Evolutionary conservation across 2,797 vertebrate species (phyloP), one percentile per base, ranked within the genome.

Genomic region (Chaetophractus vellerosus): DNA sequence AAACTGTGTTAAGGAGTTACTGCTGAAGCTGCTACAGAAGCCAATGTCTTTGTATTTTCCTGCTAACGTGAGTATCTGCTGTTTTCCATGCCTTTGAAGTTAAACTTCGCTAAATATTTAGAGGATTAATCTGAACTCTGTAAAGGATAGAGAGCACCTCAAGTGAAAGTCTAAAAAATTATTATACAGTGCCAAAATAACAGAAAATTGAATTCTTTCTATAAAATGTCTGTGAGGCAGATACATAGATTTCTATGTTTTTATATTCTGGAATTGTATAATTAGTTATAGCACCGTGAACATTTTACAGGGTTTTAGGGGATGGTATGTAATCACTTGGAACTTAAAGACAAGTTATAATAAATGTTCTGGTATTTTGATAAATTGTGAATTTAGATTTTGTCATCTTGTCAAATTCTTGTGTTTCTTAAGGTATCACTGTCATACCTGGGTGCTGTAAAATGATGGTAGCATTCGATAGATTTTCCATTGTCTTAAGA

Each of bases 21-120:
- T 98, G 97, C 97, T 98, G 98, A 98, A 97, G 98, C 97, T 98
- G 98, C 98, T 98, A 97, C 97, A 96, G 98, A 98, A 98, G 94
- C 98, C 98, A 98, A 97, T 98, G 98, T 98, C 98, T 98, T 98
- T 98, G 98, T 98, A 97, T 97, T 98, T 98, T 93, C 98, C 98
- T 90, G 97, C 94, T 90, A 98, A 98, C 92, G 99, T 99, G 97
- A 99, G 99, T 99, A 98, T 97, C 48, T 14, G 94, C 94, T 98
- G 94, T 96, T 96, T 96, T 96, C 80, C 93, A 41, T 19, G 94
- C 92, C 81, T 96, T 69, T 91, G 89, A 90, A 57, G 48, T 93
- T 97, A 95, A 97, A 72, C 97, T 98, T 97, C 91, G 64, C 89
- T 94, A 88, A 88, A 71, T 66, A 88, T 88, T 81, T 81, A 63